A percentile compares a stretch with the other conserved stretches of the same genome.
These are phyloP conservation scores for Coendou prehensilis DNA, from an alignment of 2,797 vertebrate species.

Conservation along the genomic window DNA sequence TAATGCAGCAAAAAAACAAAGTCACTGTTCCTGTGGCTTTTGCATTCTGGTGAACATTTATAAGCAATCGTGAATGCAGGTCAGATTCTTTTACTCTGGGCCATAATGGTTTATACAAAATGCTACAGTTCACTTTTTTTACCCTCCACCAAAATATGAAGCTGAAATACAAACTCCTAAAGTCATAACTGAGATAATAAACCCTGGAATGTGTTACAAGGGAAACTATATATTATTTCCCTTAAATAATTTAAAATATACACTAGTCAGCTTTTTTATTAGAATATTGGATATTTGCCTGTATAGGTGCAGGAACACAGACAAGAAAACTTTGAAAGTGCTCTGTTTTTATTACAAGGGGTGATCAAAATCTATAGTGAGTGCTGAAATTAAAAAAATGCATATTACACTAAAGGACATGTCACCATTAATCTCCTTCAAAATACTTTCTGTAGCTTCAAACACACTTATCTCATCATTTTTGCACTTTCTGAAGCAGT, in stretches of 20 bases:
- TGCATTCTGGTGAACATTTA: background rate
- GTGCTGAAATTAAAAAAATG: background rate
- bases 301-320: background rate
- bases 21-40: background rate
- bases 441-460: background rate
- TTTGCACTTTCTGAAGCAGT: background rate
- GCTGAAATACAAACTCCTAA: background rate
- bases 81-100: background rate
- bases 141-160: background rate
- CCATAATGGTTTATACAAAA: background rate
- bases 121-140: background rate
- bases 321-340: background rate
- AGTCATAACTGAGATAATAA: background rate
- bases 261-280: background rate
- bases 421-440: background rate
- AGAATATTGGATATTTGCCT: background rate
- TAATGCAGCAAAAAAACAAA: background rate
- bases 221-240: background rate
- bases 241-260: conserved; percentile 1
- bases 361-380: background rate
- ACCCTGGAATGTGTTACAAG: background rate
- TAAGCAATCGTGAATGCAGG: background rate
- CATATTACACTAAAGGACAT: background rate
- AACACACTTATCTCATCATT: background rate
- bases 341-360: background rate